Conservation (phyloP, 2,888 invertebrate species). For the Macaria notata region DNA sequence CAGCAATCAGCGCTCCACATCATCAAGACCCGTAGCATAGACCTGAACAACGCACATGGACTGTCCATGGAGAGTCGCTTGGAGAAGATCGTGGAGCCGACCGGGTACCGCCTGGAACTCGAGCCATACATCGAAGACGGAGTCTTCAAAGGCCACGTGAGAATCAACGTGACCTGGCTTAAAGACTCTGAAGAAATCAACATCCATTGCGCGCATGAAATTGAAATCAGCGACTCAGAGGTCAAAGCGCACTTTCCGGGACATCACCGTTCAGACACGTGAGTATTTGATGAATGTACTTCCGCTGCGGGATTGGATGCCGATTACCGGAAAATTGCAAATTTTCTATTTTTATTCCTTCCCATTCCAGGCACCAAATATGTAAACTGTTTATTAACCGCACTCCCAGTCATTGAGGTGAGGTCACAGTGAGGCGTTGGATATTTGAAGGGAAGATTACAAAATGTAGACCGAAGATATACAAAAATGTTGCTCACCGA, state of each 20-base stretch:
- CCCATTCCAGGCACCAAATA: neutral
- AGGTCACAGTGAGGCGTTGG: too few relatives aligned
- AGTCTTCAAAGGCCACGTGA: conserved; percentile 85
- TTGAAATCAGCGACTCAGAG: conserved; percentile 80
- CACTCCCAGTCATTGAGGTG: too few relatives aligned
- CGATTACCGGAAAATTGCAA: conserved; percentile 1
- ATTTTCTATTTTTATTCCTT: conserved; percentile 1
- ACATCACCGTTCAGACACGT: conserved; percentile 42
- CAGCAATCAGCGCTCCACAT: conserved; percentile 51
- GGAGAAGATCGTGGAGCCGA: conserved; percentile 84
- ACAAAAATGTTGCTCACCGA: too few relatives aligned
- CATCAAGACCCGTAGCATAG: conserved; percentile 83
- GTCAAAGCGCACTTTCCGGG: conserved; percentile 58
- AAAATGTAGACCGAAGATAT: too few relatives aligned
- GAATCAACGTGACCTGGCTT: conserved; percentile 86
- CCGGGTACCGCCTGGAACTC: conserved; percentile 85
- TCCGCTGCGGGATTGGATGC: conserved; percentile 7
- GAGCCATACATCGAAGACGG: conserved; percentile 85
- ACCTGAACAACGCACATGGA: conserved; percentile 86
- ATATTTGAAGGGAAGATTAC: too few relatives aligned
- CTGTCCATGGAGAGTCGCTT: conserved; percentile 84
- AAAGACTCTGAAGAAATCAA: conserved; percentile 83
- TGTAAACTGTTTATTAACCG: neutral
- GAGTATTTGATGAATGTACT: conserved; percentile 36
- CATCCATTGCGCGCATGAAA: conserved; percentile 85